These are phyloP conservation scores for Laupala kohalensis DNA, from an alignment of 1,140 invertebrate species.

Conservation along the genomic window DNA sequence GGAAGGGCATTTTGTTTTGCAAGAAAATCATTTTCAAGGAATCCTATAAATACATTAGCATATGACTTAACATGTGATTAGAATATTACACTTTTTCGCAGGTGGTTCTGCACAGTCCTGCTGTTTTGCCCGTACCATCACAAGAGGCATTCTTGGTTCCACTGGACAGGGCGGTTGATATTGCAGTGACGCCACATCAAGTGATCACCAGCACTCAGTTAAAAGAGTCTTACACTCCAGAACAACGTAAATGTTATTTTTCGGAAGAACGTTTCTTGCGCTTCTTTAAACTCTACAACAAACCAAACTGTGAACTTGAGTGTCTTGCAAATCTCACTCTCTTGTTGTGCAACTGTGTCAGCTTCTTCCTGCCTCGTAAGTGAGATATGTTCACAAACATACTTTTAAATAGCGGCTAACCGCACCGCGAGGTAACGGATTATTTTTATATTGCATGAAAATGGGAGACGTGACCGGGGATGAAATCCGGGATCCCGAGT, in stretches of 20 bases:
- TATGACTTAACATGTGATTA: too few species aligned
- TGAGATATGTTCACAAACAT: too few species aligned
- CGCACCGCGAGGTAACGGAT: too few species aligned
- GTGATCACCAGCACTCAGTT: background rate
- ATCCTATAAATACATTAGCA: too few species aligned
- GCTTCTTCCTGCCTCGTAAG: background rate
- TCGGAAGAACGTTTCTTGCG: background rate
- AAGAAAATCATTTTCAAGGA: too few species aligned
- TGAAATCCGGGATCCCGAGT: too few species aligned
- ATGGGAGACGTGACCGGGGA: too few species aligned
- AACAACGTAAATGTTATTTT: background rate
- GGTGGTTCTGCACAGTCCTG: constrained; percentile 1
- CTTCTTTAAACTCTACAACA: constrained; percentile 26
- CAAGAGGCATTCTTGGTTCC: background rate
- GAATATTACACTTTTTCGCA: too few species aligned
- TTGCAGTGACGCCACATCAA: background rate
- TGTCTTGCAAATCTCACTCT: constrained; percentile 28
- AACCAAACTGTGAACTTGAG: constrained; percentile 28
- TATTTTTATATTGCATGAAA: too few species aligned
- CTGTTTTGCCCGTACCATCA: background rate
- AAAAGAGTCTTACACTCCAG: background rate
- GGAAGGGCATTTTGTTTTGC: too few species aligned
- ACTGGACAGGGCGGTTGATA: background rate
- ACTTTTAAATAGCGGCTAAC: too few species aligned
- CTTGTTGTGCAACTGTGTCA: constrained; percentile 30